These are phyloP conservation scores for Choloepus didactylus DNA, from an alignment of 2,797 vertebrate species.

Conservation along the genomic window DNA sequence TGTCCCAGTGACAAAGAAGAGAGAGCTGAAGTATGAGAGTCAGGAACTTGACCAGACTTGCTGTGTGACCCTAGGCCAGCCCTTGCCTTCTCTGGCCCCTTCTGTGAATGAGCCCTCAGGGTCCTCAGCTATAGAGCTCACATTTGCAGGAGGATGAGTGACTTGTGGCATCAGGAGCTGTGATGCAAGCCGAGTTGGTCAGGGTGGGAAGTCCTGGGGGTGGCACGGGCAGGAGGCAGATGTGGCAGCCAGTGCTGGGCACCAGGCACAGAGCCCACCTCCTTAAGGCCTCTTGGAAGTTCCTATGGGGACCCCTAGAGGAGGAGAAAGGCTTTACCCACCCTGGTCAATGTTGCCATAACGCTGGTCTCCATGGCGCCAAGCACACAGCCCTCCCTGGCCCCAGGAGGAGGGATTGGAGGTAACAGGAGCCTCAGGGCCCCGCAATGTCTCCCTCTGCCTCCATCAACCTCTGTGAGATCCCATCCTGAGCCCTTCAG, in stretches of 20 bases:
- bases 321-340: slow-evolving; percentile 61
- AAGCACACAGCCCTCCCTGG: slow-evolving; percentile 61
- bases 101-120: not conserved
- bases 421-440: slow-evolving; percentile 46
- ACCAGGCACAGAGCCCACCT: slow-evolving; percentile 14
- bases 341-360: slow-evolving; percentile 75
- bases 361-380: slow-evolving; percentile 81
- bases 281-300: not conserved
- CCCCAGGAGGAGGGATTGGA: slow-evolving; percentile 44
- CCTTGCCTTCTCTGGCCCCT: not conserved
- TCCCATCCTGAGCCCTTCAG: not conserved
- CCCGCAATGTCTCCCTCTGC: not conserved
- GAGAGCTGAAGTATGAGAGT: not conserved
- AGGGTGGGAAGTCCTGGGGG: not conserved
- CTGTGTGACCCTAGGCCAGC: not conserved
- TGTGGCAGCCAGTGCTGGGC: not conserved
- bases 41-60: not conserved
- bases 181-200: no score
- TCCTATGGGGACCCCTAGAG: not conserved
- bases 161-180: not conserved
- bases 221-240: not conserved
- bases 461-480: not conserved
- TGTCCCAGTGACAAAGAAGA: not conserved
- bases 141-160: not conserved
- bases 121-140: not conserved